Evolutionary conservation across 2,888 invertebrate species (phyloP).

Genomic region (Dicyrtomina minuta): DNA sequence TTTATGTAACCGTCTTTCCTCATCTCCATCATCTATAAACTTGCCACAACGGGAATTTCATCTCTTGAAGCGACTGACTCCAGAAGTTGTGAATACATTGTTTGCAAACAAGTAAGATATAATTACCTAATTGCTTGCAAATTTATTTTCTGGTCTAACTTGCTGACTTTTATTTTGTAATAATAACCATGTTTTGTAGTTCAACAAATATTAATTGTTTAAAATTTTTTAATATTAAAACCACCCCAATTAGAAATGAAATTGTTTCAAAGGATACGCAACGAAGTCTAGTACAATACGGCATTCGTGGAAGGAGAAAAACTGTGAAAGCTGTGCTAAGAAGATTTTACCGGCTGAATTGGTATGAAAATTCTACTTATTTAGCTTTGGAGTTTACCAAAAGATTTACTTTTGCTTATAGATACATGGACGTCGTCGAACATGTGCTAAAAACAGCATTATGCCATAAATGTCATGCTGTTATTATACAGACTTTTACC

Average conservation of each 20-base stretch:
- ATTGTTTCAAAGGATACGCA: not conserved
- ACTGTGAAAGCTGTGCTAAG: slow-evolving; percentile 68
- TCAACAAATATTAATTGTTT: too few relatives aligned
- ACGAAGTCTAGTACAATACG: slow-evolving; percentile 26
- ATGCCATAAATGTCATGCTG: too few relatives aligned
- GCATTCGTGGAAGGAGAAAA: slow-evolving; percentile 72
- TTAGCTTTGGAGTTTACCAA: not conserved
- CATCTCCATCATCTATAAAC: not conserved
- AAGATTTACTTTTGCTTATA: not conserved
- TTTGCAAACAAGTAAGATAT: too few relatives aligned
- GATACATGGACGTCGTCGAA: too few relatives aligned
- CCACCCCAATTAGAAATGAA: not conserved
- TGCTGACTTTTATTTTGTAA: too few relatives aligned
- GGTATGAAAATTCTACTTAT: slow-evolving; percentile 58
- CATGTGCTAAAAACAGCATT: too few relatives aligned
- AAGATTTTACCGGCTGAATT: slow-evolving; percentile 77
- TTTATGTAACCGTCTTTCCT: not conserved
- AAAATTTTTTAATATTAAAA: too few relatives aligned
- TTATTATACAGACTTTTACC: too few relatives aligned
- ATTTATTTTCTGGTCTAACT: too few relatives aligned
- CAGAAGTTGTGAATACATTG: not conserved
- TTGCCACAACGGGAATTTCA: not conserved
- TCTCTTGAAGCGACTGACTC: not conserved
- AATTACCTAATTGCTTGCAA: too few relatives aligned
- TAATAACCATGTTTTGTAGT: too few relatives aligned